These are phyloP conservation scores for Pipra filicauda DNA, from an alignment of 2,113 vertebrate genomes.

Conservation along the genomic window DNA sequence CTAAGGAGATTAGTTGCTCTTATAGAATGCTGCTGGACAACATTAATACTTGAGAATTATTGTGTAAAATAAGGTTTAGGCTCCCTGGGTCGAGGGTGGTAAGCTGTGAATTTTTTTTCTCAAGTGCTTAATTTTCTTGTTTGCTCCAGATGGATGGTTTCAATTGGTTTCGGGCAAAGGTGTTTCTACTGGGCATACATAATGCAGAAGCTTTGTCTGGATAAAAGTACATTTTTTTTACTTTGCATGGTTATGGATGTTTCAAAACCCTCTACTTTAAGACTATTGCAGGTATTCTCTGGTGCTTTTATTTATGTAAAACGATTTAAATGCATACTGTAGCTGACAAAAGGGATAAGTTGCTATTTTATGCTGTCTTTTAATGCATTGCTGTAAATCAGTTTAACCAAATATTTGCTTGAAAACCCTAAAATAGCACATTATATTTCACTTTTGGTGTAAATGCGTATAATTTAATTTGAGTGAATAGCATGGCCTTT, in stretches of 20 bases:
- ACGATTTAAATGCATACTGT: background rate
- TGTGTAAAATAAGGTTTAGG: slow-evolving; percentile 18
- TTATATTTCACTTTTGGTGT: background rate
- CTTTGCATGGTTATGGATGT: background rate
- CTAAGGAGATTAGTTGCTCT: slow-evolving; percentile 24
- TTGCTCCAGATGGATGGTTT: background rate
- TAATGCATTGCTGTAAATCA: background rate
- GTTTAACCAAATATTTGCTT: background rate
- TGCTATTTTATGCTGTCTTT: background rate
- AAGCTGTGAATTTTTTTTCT: background rate
- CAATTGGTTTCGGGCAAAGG: background rate
- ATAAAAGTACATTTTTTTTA: background rate
- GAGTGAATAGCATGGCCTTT: background rate
- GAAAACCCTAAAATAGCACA: background rate
- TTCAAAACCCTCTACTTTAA: background rate
- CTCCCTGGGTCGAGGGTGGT: background rate
- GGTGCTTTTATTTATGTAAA: background rate
- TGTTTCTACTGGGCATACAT: background rate
- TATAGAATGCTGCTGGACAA: slow-evolving; percentile 27
- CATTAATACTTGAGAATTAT: slow-evolving; percentile 16
- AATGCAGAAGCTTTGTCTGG: background rate
- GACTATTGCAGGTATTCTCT: background rate
- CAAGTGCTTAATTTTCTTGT: background rate
- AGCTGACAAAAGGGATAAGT: background rate
- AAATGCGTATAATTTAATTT: background rate